Evolutionary conservation across 2,113 vertebrate species (phyloP), one percentile per base, ranked within the genome.

Genomic region (Dolichallabes microphthalmus): DNA sequence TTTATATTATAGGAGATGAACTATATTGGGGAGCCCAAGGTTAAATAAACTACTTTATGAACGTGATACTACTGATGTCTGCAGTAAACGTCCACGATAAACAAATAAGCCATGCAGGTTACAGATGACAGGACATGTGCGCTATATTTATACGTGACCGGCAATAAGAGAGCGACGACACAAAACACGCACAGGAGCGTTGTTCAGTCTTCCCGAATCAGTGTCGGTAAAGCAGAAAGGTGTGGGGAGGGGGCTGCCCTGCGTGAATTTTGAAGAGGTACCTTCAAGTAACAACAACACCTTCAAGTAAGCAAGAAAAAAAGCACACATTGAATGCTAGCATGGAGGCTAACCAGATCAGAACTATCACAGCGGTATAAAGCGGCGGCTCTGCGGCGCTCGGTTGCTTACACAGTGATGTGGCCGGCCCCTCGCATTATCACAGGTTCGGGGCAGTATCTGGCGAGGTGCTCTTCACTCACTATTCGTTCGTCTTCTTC

Each of bases 341-440:
- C 89, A 55, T 53, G 45, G 76, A 85, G 52, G 87, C 85, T 90
- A 79, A 88, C 66, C 73, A 78, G 66, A 75, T 61, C 77, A 81
- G 50, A 66, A 19, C 30, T 57, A 63, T 82, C 25, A 80, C 84
- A 87, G 80, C 86, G 82, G 14, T 87, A 75, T 85, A 85, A 80
- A 84, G 32, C 22, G 60, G 74, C 32, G 13, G 35, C 19, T 71
- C 69, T 52, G 19, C 20, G 52, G 77, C 66, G 84, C 85, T 74
- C 22, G 61, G 69, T 86, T 61, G 91, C 97, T 98, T 97, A 99
- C 98, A 99, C 97, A 81, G 98, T 99, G 94, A 99, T 97, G 94
- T 99, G 97, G 10, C 98, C 98, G 82, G 97, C 97, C 83, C 98
- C 97, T 89, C 97, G 96, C 93, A 99, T 96, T n/a, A 96, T 92